Conservation (phyloP, 2,797 vertebrate species). For the Clarias pachynema region DNA sequence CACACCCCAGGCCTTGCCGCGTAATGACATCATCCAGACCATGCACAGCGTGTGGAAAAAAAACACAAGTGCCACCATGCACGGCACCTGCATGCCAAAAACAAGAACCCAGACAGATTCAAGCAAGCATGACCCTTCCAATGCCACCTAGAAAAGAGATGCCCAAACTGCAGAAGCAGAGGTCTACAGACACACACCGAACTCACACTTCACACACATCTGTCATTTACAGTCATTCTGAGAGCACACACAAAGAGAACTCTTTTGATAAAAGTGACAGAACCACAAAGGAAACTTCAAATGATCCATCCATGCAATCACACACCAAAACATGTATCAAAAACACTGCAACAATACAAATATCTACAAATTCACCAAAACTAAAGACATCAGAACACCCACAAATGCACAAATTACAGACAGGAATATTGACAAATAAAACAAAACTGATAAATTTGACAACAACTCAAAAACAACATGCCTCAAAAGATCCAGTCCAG, state of each 20-base stretch:
- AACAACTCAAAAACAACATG: constrained; percentile 22
- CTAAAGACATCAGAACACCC: constrained; percentile 19
- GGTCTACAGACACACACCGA: constrained; percentile 32
- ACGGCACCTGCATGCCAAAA: constrained; percentile 71
- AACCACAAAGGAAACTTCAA: constrained; percentile 61
- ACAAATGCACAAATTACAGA: constrained; percentile 46
- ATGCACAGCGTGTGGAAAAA: constrained; percentile 74
- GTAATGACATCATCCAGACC: constrained; percentile 60
- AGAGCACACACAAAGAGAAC: constrained; percentile 10
- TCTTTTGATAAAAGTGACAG: constrained; percentile 48
- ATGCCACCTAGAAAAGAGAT: constrained; percentile 62
- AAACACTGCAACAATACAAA: not conserved
- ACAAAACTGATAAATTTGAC: constrained; percentile 57
- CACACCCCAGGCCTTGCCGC: constrained; percentile 71
- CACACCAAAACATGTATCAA: constrained; percentile 32
- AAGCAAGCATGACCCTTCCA: constrained; percentile 74
- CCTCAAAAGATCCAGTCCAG: constrained; percentile 2
- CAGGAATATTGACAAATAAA: constrained; percentile 10
- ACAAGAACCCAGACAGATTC: constrained; percentile 65
- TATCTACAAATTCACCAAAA: constrained; percentile 43
- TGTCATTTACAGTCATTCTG: constrained; percentile 10
- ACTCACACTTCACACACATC: constrained; percentile 29
- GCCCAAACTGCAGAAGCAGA: constrained; percentile 44
- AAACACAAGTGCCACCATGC: constrained; percentile 72
- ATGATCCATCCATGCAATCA: constrained; percentile 67